Conservation (phyloP, 2,113 vertebrate species). For the Corydoras sp. region DNA sequence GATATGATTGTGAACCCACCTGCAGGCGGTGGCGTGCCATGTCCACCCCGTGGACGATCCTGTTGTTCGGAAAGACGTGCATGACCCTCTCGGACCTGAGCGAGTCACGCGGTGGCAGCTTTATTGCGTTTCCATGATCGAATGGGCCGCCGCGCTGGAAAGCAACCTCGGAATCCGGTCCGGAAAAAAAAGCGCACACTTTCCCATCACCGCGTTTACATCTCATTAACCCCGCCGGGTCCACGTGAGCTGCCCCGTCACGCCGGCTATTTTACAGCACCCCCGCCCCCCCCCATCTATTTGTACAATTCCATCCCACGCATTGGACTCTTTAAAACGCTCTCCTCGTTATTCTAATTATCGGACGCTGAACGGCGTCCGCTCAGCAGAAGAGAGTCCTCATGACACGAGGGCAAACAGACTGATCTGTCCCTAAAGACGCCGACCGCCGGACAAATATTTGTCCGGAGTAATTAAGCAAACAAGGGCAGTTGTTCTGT, state of each 20-base stretch:
- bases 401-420: not conserved
- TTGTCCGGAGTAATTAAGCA: conserved; percentile 28
- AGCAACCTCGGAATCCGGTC: conserved; percentile 55
- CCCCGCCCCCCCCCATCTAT: conserved; percentile 4
- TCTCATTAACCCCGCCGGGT: conserved; percentile 55
- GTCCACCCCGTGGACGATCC: not conserved
- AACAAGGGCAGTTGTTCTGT: conserved; percentile 13
- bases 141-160: conserved; percentile 54
- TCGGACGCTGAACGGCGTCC: too few species aligned
- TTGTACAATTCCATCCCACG: not conserved
- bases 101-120: conserved; percentile 53
- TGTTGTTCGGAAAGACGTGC: conserved; percentile 30
- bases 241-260: conserved; percentile 39
- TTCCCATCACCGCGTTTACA: conserved; percentile 52
- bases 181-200: conserved; percentile 51
- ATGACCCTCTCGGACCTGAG: conserved; percentile 32
- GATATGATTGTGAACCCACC: too few species aligned
- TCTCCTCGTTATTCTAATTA: too few species aligned
- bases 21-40: not conserved
- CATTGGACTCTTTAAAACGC: too few species aligned
- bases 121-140: conserved; percentile 66
- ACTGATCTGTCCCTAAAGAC: not conserved
- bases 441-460: conserved; percentile 31
- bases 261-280: conserved; percentile 5
- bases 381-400: not conserved